A percentile compares a stretch with the other conserved stretches of the same genome.
phyloP scores from a whole-genome alignment of 2,797 vertebrate genomes.

The Leucoraja ocellata region DNA sequence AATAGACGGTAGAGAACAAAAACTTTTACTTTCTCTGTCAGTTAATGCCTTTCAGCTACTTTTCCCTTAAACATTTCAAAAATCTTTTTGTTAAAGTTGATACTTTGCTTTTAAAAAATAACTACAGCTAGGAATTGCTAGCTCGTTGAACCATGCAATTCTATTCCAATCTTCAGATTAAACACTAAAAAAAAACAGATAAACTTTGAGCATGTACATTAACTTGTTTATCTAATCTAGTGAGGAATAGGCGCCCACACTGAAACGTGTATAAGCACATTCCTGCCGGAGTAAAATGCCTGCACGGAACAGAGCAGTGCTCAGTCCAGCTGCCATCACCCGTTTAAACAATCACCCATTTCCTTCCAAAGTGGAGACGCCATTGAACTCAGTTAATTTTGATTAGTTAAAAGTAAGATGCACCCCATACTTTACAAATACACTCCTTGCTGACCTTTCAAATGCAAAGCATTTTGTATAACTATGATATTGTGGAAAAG shows the following conservation, averaged over 20 bases:
- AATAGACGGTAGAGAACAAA: background rate
- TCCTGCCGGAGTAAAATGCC: background rate
- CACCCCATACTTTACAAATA: background rate
- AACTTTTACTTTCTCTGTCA: background rate
- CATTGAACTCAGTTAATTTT: background rate
- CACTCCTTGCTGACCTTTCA: background rate
- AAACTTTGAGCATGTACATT: background rate
- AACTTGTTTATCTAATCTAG: background rate
- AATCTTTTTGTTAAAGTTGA: background rate
- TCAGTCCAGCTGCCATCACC: background rate
- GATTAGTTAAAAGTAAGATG: background rate
- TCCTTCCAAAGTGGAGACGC: background rate
- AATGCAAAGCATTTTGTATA: background rate
- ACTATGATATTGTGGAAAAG: background rate
- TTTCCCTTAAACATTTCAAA: background rate
- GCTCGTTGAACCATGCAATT: background rate
- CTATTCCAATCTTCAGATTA: background rate
- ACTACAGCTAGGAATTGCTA: background rate
- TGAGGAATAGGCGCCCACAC: background rate
- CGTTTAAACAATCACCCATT: background rate
- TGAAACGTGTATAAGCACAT: background rate
- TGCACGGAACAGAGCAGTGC: background rate
- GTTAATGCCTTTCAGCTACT: background rate
- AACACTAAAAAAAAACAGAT: background rate
- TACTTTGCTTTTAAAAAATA: too few species aligned